These are phyloP conservation scores for Eupeodes corollae DNA, from an alignment of 1,140 invertebrate species.

Conservation along the genomic window DNA sequence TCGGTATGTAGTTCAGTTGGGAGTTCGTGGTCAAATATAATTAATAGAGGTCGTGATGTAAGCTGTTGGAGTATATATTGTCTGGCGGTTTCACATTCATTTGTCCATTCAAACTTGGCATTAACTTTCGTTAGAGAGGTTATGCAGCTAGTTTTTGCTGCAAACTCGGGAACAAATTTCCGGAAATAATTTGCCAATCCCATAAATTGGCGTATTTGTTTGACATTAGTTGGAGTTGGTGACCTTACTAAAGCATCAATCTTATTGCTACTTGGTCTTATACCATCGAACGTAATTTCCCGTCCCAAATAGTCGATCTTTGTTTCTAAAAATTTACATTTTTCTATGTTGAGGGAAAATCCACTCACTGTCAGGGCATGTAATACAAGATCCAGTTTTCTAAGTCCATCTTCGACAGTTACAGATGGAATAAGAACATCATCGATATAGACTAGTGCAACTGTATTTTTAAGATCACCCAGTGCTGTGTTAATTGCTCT, in stretches of 20 bases:
- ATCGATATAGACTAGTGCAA: slow-evolving; percentile 12
- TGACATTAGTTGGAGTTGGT: slow-evolving; percentile 3
- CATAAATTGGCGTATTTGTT: slow-evolving; percentile 28
- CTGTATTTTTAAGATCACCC: neutral
- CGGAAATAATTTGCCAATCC: slow-evolving; percentile 32
- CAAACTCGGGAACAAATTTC: slow-evolving; percentile 30
- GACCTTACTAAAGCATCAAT: slow-evolving; percentile 21
- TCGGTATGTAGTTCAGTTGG: slow-evolving; percentile 34
- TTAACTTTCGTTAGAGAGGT: too few species aligned
- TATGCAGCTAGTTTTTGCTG: too few species aligned
- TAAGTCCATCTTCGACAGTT: slow-evolving; percentile 8
- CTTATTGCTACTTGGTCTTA: slow-evolving; percentile 19
- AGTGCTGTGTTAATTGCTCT: neutral
- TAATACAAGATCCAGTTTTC: slow-evolving; percentile 13
- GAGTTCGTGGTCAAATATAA: slow-evolving; percentile 21
- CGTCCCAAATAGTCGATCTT: slow-evolving; percentile 29
- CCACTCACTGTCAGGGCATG: slow-evolving; percentile 20
- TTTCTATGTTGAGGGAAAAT: slow-evolving; percentile 32
- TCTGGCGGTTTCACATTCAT: too few species aligned
- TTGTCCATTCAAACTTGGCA: too few species aligned
- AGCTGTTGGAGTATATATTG: too few species aligned
- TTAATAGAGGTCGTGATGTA: slow-evolving; percentile 27
- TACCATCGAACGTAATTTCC: slow-evolving; percentile 15
- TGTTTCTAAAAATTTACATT: slow-evolving; percentile 21
- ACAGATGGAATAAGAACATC: slow-evolving; percentile 21